Evolutionary conservation across 2,113 vertebrate genomes (phyloP).

Genomic region (Uria aalge): DNA sequence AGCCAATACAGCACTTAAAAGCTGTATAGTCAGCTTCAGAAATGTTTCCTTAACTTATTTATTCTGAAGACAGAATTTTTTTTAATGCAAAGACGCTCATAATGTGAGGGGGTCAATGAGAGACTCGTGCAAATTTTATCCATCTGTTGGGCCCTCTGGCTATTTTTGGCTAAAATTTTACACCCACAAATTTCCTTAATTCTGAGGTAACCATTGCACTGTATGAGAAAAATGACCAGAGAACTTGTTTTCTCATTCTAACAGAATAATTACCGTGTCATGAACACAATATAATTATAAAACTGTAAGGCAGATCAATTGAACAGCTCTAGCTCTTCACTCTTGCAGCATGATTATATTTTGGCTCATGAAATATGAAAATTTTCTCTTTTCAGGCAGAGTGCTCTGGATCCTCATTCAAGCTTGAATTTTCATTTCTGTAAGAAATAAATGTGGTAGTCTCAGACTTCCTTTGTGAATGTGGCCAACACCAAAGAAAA

Average conservation of each 20-base stretch:
- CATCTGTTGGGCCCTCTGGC: neutral
- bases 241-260: neutral
- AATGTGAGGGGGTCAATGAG: neutral
- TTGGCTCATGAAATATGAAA: neutral
- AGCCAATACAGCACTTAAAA: neutral
- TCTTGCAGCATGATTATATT: neutral
- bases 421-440: neutral
- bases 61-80: neutral
- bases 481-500: neutral
- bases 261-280: neutral
- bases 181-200: neutral
- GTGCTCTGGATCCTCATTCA: neutral
- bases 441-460: neutral
- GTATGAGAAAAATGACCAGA: neutral
- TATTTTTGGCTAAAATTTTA: neutral
- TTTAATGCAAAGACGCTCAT: neutral
- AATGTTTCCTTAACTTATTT: neutral
- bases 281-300: neutral
- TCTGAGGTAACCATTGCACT: rapidly evolving
- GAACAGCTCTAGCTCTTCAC: neutral
- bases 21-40: neutral
- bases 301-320: neutral
- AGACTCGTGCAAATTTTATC: neutral
- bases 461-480: neutral
- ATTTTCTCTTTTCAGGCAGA: neutral